Base-by-base conservation (phyloP, 2,113 vertebrate genomes). In the Junco hyemalis region DNA sequence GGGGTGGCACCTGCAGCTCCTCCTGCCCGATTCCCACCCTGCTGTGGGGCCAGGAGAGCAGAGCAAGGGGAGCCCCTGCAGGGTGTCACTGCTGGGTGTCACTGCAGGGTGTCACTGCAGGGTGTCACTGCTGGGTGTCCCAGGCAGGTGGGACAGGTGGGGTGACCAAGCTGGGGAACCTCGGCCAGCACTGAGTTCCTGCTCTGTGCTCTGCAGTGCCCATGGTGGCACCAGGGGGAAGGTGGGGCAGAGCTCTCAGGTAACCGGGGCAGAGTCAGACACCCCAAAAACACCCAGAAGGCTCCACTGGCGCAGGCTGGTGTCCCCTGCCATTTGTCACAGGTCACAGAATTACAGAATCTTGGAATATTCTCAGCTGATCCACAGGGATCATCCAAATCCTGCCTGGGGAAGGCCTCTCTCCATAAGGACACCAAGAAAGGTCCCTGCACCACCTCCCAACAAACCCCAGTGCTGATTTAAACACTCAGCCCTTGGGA, bases 101-200 rank as follows among this genome's bases (percentile, higher is more conserved):
- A 40, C 38, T 40, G 38, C 38, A 6, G 40, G 40, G 40, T 40
- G 40, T 40, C 40, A 21, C 51, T 0, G 0, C 3, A 6, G 83
- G n/a, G 28, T 14, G 25, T 20, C 50, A 40, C 38, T 40, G 38
- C 38, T 14, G 40, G 40, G 40, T 40, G 40, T 40, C 40, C 40
- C 13, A 13, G 11, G 42, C 22, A 26, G 8, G 4, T 20, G 5
- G 29, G 25, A 9, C 50, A 48, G 31, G 5, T 1, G 2, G 10
- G 68, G n/a, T 23, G 31, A 24, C 3, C 38, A 17, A 68, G 42
- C 33, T 53, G 51, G 48, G 48, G 14, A 35, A 40, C 10, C 22
- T 64, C 0, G 0, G 10, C 19, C 50, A 31, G 33, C 9, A 1
- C 38, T 0, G 1, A 9, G 35, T 8, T 9, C 36, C 14, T 1